phyloP scores from a whole-genome alignment of 2,113 vertebrate genomes.

The Marmota monax region DNA sequence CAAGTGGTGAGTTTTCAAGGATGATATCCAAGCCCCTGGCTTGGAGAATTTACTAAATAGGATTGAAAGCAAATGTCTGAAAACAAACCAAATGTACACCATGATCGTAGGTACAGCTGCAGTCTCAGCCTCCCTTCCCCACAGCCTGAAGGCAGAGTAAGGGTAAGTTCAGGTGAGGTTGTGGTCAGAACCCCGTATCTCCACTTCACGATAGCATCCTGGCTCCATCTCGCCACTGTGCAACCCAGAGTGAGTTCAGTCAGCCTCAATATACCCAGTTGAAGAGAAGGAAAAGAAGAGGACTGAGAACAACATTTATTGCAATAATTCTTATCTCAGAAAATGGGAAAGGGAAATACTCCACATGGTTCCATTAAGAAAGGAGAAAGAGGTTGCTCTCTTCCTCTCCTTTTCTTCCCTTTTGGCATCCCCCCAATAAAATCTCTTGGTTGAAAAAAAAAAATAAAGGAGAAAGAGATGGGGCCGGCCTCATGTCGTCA shows the following conservation, averaged over 20 bases:
- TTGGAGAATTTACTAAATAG: neutral
- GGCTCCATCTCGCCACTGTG: neutral
- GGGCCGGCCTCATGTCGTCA: rapidly evolving
- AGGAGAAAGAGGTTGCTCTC: neutral
- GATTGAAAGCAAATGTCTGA: neutral
- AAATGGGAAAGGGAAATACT: neutral
- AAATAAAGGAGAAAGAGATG: neutral
- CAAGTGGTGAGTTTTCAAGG: neutral
- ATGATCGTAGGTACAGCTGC: neutral
- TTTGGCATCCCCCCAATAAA: no score
- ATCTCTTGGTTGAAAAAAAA: no score
- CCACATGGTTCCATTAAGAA: neutral
- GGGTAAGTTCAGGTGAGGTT: neutral
- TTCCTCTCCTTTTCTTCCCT: no score
- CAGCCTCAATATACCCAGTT: neutral
- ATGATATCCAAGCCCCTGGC: neutral
- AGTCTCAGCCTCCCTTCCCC: neutral
- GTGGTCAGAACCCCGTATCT: neutral
- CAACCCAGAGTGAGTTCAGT: neutral
- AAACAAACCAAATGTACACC: neutral
- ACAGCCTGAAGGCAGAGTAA: neutral
- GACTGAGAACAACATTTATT: neutral
- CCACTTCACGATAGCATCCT: neutral
- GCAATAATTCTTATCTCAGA: neutral
- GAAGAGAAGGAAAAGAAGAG: neutral